Conservation (phyloP, 2,113 vertebrate genomes). For the Petrocephalus microphthalmus region DNA sequence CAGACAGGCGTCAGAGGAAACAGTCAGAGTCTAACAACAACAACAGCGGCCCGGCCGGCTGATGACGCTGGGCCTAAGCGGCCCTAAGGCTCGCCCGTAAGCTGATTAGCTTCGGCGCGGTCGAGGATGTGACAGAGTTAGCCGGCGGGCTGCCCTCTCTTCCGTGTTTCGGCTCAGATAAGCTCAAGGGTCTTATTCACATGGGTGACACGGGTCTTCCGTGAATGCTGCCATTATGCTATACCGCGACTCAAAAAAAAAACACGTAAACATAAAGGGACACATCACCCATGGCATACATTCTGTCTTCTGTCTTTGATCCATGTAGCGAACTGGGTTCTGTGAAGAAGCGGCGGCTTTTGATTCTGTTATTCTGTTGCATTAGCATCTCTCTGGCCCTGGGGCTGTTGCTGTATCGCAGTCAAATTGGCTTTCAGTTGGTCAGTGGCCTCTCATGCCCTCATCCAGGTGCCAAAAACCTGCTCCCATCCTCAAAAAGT, state of each 20-base stretch:
- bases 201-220: not conserved
- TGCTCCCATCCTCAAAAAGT: not conserved
- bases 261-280: not conserved
- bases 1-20: constrained; percentile 32
- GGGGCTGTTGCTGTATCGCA: not conserved
- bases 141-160: not conserved
- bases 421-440: constrained; percentile 15
- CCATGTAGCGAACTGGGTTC: not conserved
- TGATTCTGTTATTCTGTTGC: not conserved
- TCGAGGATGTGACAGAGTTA: constrained; percentile 3
- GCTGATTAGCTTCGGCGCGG: constrained; percentile 28
- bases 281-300: not conserved
- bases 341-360: not conserved
- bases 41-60: constrained; percentile 30
- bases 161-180: not conserved
- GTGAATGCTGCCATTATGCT: not conserved
- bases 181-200: not conserved
- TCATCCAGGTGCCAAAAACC: not conserved
- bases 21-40: constrained; percentile 36
- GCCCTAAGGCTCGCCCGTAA: not conserved
- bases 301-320: not conserved
- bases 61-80: not conserved
- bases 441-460: not conserved
- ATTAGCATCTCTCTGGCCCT: not conserved
- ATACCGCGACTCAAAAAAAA: not conserved